These are phyloP conservation scores for Athalia rosae DNA, from an alignment of 2,888 invertebrate genomes.

Conservation along the genomic window DNA sequence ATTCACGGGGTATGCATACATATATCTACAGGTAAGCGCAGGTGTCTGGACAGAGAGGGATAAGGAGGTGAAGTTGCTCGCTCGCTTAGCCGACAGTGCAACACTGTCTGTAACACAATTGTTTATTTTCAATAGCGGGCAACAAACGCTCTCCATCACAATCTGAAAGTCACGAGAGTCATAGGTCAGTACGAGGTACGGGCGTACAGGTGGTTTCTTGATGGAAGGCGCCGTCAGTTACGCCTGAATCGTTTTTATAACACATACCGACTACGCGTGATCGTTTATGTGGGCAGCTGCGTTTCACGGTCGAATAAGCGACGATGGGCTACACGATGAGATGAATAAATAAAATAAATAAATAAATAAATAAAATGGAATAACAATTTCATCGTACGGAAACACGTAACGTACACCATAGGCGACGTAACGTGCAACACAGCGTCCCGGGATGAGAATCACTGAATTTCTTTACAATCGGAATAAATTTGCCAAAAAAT, in stretches of 20 bases:
- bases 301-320: not conserved
- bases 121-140: conserved; percentile 36
- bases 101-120: conserved; percentile 5
- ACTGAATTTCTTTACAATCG: not conserved
- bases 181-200: conserved; percentile 39
- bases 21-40: too few species aligned
- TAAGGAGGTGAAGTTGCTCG: too few species aligned
- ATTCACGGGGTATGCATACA: too few species aligned
- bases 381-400: too few species aligned
- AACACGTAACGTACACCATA: too few species aligned
- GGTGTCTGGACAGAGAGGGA: not conserved
- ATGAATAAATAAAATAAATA: not conserved
- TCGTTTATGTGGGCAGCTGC: not conserved
- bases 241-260: conserved; percentile 18
- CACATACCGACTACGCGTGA: conserved; percentile 2
- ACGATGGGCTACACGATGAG: not conserved
- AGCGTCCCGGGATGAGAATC: not conserved
- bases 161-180: conserved; percentile 42
- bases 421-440: too few species aligned
- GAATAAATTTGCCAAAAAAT: conserved; percentile 30
- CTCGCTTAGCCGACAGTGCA: not conserved
- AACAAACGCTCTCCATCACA: conserved; percentile 34
- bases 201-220: conserved; percentile 37
- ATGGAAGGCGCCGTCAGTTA: conserved; percentile 43
- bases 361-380: too few species aligned